phyloP scores from a whole-genome alignment of 2,797 vertebrate species.

The Diglossa cyanea region DNA sequence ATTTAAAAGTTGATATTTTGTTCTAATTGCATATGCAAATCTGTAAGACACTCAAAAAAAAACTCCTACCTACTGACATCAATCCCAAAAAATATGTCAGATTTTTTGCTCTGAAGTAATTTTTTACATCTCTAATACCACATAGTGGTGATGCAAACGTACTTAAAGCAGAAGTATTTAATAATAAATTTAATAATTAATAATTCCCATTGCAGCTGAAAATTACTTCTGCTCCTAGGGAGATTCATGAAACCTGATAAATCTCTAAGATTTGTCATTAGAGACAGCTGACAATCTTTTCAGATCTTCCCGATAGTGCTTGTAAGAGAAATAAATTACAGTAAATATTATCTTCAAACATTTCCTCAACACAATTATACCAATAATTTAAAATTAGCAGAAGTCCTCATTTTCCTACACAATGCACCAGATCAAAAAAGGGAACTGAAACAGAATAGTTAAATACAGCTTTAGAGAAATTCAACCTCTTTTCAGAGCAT shows the following conservation, averaged over 20 bases:
- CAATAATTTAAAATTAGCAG: not conserved
- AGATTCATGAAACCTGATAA: not conserved
- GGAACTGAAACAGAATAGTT: not conserved
- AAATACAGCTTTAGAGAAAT: not conserved
- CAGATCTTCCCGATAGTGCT: not conserved
- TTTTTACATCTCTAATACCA: not conserved
- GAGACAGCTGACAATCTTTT: not conserved
- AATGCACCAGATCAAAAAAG: not conserved
- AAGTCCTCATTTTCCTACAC: not conserved
- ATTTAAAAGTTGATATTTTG: not conserved
- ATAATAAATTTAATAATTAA: not conserved
- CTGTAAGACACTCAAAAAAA: not conserved
- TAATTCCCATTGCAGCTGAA: not conserved
- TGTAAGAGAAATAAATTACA: not conserved
- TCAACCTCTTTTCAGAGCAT: conserved; percentile 5
- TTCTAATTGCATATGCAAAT: not conserved
- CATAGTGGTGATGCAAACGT: not conserved
- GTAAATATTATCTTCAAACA: not conserved
- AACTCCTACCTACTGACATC: not conserved
- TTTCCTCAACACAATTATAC: not conserved
- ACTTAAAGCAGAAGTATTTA: not conserved
- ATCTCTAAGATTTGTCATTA: not conserved
- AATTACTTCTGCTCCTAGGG: not conserved
- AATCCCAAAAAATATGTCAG: not conserved
- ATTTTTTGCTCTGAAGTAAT: not conserved